phyloP scores from a whole-genome alignment of 2,797 vertebrate species.

The Centroberyx gerrardi region DNA sequence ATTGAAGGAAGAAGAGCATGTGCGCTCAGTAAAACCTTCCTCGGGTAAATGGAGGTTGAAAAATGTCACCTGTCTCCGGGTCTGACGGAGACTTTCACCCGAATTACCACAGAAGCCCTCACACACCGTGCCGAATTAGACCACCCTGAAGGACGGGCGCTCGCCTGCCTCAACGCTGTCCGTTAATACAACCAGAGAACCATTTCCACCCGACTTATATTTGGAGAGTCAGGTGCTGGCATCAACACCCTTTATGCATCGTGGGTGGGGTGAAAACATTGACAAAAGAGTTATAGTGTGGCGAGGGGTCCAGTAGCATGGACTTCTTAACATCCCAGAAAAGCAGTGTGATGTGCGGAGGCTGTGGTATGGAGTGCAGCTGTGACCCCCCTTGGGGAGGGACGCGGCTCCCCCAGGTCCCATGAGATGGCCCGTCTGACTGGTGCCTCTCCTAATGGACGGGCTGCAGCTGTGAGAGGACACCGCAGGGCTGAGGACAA shows the following conservation, averaged over 20 bases:
- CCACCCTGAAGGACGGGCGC: constrained; percentile 68
- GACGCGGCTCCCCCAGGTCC: constrained; percentile 34
- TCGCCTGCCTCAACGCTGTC: constrained; percentile 23
- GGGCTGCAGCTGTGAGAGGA: constrained; percentile 64
- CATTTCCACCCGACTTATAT: constrained; percentile 47
- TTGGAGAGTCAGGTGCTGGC: constrained; percentile 35
- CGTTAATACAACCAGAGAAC: constrained; percentile 34
- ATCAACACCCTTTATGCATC: constrained; percentile 27
- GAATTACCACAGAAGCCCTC: constrained; percentile 53
- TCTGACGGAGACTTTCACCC: constrained; percentile 33
- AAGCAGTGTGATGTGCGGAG: constrained; percentile 48
- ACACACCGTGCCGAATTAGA: constrained; percentile 64
- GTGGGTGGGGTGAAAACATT: constrained; percentile 12
- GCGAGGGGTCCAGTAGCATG: constrained; percentile 10
- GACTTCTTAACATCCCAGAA: constrained; percentile 16
- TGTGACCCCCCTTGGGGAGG: constrained; percentile 47
- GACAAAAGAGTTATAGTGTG: constrained; percentile 50
- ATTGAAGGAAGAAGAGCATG: constrained; percentile 5
- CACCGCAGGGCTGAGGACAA: constrained; percentile 30
- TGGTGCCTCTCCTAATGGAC: constrained; percentile 60
- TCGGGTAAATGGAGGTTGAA: constrained; percentile 29
- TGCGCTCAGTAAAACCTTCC: constrained; percentile 17
- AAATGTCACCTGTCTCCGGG: constrained; percentile 27
- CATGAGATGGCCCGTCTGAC: constrained; percentile 49
- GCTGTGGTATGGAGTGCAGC: constrained; percentile 67